A percentile compares a stretch with the other conserved stretches of the same genome.
These are phyloP conservation scores for Champsocephalus gunnari DNA, from an alignment of 2,797 vertebrate species.

Conservation along the genomic window DNA sequence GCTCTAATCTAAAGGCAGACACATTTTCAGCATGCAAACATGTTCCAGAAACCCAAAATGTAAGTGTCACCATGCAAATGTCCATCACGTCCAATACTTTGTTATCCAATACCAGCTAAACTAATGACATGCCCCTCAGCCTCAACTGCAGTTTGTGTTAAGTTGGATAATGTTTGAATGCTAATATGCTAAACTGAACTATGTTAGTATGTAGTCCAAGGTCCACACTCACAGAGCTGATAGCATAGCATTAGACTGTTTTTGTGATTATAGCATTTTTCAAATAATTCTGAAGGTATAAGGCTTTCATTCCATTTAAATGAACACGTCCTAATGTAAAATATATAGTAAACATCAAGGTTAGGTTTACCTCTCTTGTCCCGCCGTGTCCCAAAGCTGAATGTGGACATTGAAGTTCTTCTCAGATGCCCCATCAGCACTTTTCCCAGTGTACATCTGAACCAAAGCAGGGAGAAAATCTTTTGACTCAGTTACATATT, in stretches of 20 bases:
- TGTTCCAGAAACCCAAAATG: no score
- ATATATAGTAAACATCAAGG: neutral
- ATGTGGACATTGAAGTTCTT: constrained; percentile 92
- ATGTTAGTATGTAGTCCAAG: neutral
- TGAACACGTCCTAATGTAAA: neutral
- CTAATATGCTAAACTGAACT: neutral
- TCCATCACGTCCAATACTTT: neutral
- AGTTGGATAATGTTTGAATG: no score
- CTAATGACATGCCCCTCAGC: no score
- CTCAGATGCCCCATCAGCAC: constrained; percentile 87
- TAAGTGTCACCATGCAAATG: no score
- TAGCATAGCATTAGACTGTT: no score
- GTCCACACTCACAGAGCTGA: neutral
- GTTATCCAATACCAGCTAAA: neutral
- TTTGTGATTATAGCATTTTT: neutral
- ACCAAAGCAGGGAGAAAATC: constrained; percentile 28
- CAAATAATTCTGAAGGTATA: neutral
- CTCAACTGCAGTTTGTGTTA: no score
- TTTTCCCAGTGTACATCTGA: constrained; percentile 88
- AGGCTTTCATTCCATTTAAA: neutral
- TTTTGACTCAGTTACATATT: neutral
- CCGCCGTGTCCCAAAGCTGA: constrained; percentile 97
- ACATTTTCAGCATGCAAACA: no score
- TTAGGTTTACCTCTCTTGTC: constrained; percentile 90
- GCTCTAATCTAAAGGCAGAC: no score